Percentiles rank a stretch among this genome's conserved stretches.
These are phyloP conservation scores for Amphipyra berbera DNA, from an alignment of 2,888 invertebrate genomes.

Conservation along the genomic window DNA sequence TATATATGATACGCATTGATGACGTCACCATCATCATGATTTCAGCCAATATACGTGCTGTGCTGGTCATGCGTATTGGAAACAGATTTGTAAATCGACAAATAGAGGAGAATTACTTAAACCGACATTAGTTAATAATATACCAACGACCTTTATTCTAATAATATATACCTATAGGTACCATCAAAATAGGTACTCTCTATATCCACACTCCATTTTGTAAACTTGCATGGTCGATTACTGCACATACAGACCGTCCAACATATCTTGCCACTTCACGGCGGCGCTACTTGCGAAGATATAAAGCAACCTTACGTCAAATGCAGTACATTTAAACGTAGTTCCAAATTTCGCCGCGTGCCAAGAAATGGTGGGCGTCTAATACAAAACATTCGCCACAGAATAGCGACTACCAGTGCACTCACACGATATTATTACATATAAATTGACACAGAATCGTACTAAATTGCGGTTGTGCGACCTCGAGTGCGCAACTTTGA, in stretches of 20 bases:
- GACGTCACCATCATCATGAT: too few species aligned
- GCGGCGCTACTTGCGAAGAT: background rate
- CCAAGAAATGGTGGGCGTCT: background rate
- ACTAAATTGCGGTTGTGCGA: slow-evolving; percentile 48
- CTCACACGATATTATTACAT: slow-evolving; percentile 57
- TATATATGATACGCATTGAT: too few species aligned
- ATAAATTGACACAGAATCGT: slow-evolving; percentile 55
- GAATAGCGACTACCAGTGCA: slow-evolving; percentile 26
- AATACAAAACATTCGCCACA: slow-evolving; percentile 35
- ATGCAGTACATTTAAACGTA: background rate
- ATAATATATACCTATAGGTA: too few species aligned
- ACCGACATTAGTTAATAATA: too few species aligned
- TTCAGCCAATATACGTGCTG: too few species aligned
- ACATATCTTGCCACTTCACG: background rate
- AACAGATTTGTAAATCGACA: too few species aligned
- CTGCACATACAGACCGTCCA: background rate
- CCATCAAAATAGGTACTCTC: background rate
- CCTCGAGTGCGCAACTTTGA: slow-evolving; percentile 48
- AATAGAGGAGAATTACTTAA: too few species aligned
- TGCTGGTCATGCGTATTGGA: too few species aligned
- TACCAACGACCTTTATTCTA: too few species aligned
- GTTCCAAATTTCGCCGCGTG: background rate
- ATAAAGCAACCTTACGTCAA: background rate
- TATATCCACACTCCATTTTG: slow-evolving; percentile 5
- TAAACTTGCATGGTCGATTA: background rate